Percentiles rank a stretch among this genome's conserved stretches.
Conservation (phyloP, 2,113 vertebrate genomes). For the Eretmochelys imbricata region DNA sequence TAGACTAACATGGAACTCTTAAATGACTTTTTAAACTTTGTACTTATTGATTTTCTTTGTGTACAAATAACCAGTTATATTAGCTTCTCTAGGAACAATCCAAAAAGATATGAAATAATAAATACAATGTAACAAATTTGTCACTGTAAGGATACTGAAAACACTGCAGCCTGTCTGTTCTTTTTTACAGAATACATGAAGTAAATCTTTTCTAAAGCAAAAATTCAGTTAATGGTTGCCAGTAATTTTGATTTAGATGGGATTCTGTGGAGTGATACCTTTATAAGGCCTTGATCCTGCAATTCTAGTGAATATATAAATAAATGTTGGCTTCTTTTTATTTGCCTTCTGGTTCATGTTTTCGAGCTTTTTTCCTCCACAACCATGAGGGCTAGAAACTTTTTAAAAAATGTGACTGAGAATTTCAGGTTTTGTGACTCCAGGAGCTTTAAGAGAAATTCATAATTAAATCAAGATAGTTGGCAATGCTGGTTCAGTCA, state of each 20-base stretch:
- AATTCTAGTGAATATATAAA: neutral
- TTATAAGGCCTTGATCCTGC: neutral
- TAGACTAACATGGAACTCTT: neutral
- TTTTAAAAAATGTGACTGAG: neutral
- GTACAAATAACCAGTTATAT: neutral
- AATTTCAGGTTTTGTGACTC: neutral
- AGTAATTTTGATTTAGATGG: neutral
- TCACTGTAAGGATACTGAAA: neutral
- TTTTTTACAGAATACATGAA: neutral
- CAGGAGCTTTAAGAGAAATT: neutral
- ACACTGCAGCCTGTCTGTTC: neutral
- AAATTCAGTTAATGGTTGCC: neutral
- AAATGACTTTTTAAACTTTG: neutral
- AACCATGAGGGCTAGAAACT: neutral
- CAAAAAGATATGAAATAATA: constrained; percentile 1
- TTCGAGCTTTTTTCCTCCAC: neutral
- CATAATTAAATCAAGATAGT: neutral
- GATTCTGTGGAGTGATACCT: neutral
- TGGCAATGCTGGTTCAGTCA: neutral
- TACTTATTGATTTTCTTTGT: constrained; percentile 35
- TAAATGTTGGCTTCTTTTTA: neutral
- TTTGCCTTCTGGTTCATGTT: neutral
- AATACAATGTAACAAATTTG: neutral
- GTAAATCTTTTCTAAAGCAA: neutral
- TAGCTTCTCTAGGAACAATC: constrained; percentile 29